A percentile compares a stretch with the other conserved stretches of the same genome.
These are phyloP conservation scores for Suricata suricatta DNA, from an alignment of 2,113 vertebrate species.

Conservation along the genomic window DNA sequence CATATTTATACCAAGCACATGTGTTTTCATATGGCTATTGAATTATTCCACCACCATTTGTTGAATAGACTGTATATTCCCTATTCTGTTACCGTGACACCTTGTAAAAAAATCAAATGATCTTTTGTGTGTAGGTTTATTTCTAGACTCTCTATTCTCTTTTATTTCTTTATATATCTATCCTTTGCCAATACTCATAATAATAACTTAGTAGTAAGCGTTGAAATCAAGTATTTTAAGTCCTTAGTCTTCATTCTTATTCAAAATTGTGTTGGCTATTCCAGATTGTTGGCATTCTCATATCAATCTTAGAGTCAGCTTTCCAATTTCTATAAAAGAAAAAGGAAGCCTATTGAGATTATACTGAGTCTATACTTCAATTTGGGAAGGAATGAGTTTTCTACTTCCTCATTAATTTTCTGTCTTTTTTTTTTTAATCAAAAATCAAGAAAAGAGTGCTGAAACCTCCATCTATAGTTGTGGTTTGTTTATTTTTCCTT, in stretches of 20 bases:
- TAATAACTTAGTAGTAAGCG: background rate
- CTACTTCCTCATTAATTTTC: background rate
- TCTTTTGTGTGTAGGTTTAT: background rate
- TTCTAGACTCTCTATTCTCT: background rate
- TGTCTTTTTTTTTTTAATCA: background rate
- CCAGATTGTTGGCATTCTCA: background rate
- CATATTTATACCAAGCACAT: background rate
- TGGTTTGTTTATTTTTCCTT: background rate
- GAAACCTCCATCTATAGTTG: background rate
- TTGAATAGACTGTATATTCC: background rate
- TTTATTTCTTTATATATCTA: background rate
- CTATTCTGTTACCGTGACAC: background rate
- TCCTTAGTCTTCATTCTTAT: background rate
- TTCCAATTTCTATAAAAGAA: background rate
- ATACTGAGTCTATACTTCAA: background rate
- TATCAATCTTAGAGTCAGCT: background rate
- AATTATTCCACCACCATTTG: background rate
- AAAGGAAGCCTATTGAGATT: background rate
- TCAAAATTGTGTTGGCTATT: background rate
- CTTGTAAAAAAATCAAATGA: background rate
- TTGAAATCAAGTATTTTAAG: background rate
- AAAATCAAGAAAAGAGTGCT: background rate
- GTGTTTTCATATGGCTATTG: background rate
- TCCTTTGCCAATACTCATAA: background rate
- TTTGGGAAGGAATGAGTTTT: background rate